Evolutionary conservation across 2,113 vertebrate genomes (phyloP).

Genomic region (Gallinago undulata): DNA sequence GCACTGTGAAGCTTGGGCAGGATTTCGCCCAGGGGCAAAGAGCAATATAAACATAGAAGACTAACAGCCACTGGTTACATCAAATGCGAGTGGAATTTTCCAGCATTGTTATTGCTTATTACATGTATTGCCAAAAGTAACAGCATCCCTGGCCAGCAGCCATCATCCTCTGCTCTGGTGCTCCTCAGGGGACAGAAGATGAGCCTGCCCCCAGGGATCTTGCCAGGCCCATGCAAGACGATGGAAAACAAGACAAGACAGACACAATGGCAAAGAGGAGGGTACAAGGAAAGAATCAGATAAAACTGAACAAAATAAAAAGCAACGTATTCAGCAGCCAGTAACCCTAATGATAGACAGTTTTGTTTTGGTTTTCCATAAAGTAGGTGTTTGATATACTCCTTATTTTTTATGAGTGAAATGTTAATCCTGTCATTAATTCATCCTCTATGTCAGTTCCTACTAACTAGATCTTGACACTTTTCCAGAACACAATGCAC

Average conservation of each 20-base stretch:
- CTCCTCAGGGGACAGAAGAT: neutral
- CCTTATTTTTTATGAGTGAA: neutral
- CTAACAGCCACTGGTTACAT: neutral
- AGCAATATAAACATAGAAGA: neutral
- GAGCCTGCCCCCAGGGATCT: neutral
- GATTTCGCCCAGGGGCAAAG: neutral
- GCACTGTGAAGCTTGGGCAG: neutral
- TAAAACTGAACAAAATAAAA: neutral
- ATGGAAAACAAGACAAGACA: neutral
- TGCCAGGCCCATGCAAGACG: neutral
- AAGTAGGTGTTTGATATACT: neutral
- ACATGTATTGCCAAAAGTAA: rapidly evolving
- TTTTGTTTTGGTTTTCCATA: neutral
- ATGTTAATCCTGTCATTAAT: neutral
- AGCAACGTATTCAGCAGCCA: neutral
- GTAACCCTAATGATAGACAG: neutral
- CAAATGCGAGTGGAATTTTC: constrained; percentile 2
- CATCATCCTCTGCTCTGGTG: neutral
- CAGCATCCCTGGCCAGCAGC: neutral
- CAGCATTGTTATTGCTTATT: neutral
- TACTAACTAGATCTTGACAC: neutral
- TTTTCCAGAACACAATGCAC: neutral
- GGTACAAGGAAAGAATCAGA: neutral
- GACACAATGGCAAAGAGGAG: neutral
- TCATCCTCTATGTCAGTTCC: neutral